Evolutionary conservation across 2,113 vertebrate genomes (phyloP).

Genomic region (Bambusicola thoracicus): DNA sequence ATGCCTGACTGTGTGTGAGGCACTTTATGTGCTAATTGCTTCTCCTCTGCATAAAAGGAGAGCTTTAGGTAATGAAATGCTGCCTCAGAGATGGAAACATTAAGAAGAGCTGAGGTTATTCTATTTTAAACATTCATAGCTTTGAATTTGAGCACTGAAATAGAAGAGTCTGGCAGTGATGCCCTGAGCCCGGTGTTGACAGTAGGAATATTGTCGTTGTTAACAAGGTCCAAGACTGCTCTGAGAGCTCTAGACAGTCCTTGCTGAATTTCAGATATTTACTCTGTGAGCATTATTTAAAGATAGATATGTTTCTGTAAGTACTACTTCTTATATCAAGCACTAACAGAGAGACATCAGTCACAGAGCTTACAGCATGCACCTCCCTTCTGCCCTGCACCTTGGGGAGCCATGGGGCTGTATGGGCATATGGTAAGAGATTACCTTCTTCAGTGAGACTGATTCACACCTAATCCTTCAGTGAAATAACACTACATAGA

Average conservation of each 20-base stretch:
- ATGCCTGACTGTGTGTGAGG: not conserved
- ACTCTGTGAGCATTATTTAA: not conserved
- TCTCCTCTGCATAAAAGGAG: not conserved
- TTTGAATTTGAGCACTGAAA: not conserved
- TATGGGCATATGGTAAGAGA: not conserved
- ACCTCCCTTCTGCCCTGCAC: not conserved
- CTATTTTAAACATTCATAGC: not conserved
- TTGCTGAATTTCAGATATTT: not conserved
- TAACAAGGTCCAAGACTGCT: not conserved
- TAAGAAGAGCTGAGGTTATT: not conserved
- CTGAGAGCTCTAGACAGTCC: not conserved
- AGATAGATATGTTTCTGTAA: not conserved
- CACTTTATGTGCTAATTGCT: not conserved
- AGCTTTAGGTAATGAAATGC: not conserved
- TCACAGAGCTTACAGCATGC: not conserved
- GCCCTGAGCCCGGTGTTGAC: not conserved
- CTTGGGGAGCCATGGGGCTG: fast-evolving
- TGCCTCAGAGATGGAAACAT: not conserved
- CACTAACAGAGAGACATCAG: not conserved
- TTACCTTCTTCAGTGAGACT: not conserved
- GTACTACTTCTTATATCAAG: not conserved
- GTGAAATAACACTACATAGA: conserved; percentile 28
- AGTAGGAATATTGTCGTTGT: not conserved
- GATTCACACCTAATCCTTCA: conserved; percentile 48
- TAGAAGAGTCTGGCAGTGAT: not conserved